Percentiles rank a stretch among this genome's conserved stretches.
Conservation (phyloP, 2,888 invertebrate genomes). For the Acleris cristana region DNA sequence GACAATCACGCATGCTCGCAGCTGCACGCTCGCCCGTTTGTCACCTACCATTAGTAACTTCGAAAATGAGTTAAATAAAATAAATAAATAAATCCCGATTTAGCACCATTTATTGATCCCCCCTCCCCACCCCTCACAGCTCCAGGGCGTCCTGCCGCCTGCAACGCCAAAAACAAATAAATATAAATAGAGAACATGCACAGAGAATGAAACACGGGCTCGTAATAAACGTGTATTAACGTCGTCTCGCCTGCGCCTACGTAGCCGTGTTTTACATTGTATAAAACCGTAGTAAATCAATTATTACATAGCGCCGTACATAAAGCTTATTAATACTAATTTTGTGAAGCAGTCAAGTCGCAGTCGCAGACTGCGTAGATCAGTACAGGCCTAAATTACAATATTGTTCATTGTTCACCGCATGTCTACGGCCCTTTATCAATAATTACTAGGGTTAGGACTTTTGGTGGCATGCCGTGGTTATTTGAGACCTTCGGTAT, state of each 20-base stretch:
- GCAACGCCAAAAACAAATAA: slow-evolving; percentile 31
- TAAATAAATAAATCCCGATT: slow-evolving; percentile 35
- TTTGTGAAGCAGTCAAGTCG: slow-evolving; percentile 14
- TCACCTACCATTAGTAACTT: slow-evolving; percentile 6
- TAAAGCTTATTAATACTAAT: slow-evolving; percentile 45
- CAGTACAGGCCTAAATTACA: neutral
- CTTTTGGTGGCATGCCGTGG: no score
- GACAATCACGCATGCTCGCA: no score
- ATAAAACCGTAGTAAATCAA: slow-evolving; percentile 45
- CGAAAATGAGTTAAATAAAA: slow-evolving; percentile 23
- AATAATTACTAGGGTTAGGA: no score
- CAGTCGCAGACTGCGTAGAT: neutral
- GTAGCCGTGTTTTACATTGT: slow-evolving; percentile 43
- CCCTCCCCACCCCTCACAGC: slow-evolving; percentile 39
- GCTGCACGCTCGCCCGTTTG: neutral
- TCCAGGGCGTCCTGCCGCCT: slow-evolving; percentile 44
- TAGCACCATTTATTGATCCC: slow-evolving; percentile 38
- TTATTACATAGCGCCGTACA: slow-evolving; percentile 42
- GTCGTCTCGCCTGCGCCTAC: slow-evolving; percentile 41
- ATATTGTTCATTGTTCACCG: neutral
- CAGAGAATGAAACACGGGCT: slow-evolving; percentile 51
- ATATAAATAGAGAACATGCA: slow-evolving; percentile 16
- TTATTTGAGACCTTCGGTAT: no score
- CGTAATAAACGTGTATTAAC: slow-evolving; percentile 62
- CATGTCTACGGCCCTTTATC: no score